Conservation (phyloP, 2,888 invertebrate species). For the Catocala nupta region DNA sequence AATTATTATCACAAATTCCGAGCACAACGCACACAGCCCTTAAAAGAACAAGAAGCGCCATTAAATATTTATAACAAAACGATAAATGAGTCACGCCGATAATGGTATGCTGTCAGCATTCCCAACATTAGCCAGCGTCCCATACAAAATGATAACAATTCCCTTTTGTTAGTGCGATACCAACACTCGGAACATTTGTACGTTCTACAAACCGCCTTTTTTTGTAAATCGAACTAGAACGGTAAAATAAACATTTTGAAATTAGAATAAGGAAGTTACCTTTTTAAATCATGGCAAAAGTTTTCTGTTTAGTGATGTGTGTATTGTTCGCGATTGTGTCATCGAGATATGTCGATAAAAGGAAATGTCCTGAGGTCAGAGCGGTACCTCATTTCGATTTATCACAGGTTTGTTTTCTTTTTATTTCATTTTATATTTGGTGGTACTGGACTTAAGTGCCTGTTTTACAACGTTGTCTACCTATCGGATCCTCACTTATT, state of each 20-base stretch:
- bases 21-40: slow-evolving; percentile 13
- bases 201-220: slow-evolving; percentile 51
- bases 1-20: slow-evolving; percentile 23
- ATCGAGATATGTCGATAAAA: slow-evolving; percentile 86
- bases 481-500: background rate
- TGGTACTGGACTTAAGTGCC: background rate
- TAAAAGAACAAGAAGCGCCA: slow-evolving; percentile 45
- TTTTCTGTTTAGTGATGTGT: slow-evolving; percentile 54
- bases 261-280: slow-evolving; percentile 7
- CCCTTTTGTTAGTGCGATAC: slow-evolving; percentile 79
- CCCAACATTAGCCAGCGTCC: slow-evolving; percentile 76
- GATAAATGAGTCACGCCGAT: slow-evolving; percentile 71
- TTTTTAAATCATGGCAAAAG: slow-evolving; percentile 52
- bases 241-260: slow-evolving; percentile 11
- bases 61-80: slow-evolving; percentile 54
- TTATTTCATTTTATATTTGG: background rate
- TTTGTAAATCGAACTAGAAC: slow-evolving; percentile 2
- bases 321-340: slow-evolving; percentile 50
- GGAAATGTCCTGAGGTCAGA: slow-evolving; percentile 92
- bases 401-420: slow-evolving; percentile 86
- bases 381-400: slow-evolving; percentile 93
- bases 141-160: slow-evolving; percentile 84
- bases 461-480: background rate
- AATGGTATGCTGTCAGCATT: slow-evolving; percentile 80
- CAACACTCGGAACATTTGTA: slow-evolving; percentile 68